A percentile compares a stretch with the other conserved stretches of the same genome.
Conservation (phyloP, 1,140 invertebrate species). For the Calycopis cecrops region DNA sequence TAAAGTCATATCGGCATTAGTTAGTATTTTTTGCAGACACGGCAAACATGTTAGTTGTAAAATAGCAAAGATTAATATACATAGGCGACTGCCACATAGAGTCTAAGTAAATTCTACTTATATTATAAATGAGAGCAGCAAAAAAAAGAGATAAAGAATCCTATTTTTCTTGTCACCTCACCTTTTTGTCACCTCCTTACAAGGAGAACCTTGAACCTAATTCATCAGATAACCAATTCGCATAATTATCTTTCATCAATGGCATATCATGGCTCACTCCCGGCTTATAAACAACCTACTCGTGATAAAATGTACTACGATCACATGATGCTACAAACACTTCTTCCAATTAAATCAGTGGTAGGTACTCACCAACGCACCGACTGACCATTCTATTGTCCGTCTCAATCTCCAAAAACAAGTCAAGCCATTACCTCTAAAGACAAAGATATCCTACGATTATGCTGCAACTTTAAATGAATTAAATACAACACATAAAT, state of each 20-base stretch:
- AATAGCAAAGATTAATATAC: too few relatives aligned
- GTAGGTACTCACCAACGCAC: too few relatives aligned
- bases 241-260: conserved; percentile 14
- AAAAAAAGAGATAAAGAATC: too few relatives aligned
- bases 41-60: too few relatives aligned
- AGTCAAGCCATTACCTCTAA: background rate
- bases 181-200: too few relatives aligned
- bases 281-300: conserved; percentile 18
- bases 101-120: too few relatives aligned
- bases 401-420: conserved; percentile 17
- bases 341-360: conserved; percentile 20
- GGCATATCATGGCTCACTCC: conserved; percentile 19
- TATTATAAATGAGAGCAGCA: too few relatives aligned
- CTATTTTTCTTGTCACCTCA: too few relatives aligned
- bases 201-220: conserved; percentile 19
- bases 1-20: too few relatives aligned
- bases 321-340: conserved; percentile 15
- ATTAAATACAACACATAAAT: conserved; percentile 3
- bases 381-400: too few relatives aligned
- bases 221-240: conserved; percentile 9
- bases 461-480: conserved; percentile 7
- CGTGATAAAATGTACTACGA: conserved; percentile 17
- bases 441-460: conserved; percentile 10
- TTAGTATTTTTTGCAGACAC: too few relatives aligned
- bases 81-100: too few relatives aligned